Percentiles rank a stretch among this genome's conserved stretches.
phyloP scores from a whole-genome alignment of 2,888 invertebrate genomes.

The Xestia rhomboidea region DNA sequence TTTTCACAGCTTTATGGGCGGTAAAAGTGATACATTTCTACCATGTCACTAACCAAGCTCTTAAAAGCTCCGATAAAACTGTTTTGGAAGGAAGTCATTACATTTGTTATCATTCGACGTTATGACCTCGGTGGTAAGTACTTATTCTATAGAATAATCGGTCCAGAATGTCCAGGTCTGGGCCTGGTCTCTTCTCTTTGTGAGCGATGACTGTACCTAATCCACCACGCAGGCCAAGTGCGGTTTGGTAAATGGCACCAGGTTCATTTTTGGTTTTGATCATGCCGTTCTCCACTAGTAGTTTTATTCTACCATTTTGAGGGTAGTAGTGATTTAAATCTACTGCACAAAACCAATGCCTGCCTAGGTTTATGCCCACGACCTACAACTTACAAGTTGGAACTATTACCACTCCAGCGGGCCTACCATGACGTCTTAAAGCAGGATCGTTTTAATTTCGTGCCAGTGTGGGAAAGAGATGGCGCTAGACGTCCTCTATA shows the following conservation, averaged over 20 bases:
- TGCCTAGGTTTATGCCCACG: not conserved
- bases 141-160: not conserved
- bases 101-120: constrained; percentile 83
- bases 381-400: not conserved
- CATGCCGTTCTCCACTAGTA: not conserved
- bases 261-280: not conserved
- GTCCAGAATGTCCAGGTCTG: not conserved
- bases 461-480: no score
- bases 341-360: not conserved
- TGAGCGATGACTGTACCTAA: not conserved
- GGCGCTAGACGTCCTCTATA: no score
- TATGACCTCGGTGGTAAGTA: constrained; percentile 84
- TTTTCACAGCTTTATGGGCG: constrained; percentile 44
- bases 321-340: not conserved
- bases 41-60: constrained; percentile 84
- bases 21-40: constrained; percentile 42
- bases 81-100: constrained; percentile 85
- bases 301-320: not conserved
- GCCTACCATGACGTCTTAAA: no score
- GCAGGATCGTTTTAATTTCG: no score
- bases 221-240: not conserved
- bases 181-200: not conserved
- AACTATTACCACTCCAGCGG: no score
- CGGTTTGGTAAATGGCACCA: not conserved
- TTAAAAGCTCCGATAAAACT: constrained; percentile 80